Evolutionary conservation across 2,888 invertebrate genomes (phyloP).

Genomic region (Melipona beecheii): DNA sequence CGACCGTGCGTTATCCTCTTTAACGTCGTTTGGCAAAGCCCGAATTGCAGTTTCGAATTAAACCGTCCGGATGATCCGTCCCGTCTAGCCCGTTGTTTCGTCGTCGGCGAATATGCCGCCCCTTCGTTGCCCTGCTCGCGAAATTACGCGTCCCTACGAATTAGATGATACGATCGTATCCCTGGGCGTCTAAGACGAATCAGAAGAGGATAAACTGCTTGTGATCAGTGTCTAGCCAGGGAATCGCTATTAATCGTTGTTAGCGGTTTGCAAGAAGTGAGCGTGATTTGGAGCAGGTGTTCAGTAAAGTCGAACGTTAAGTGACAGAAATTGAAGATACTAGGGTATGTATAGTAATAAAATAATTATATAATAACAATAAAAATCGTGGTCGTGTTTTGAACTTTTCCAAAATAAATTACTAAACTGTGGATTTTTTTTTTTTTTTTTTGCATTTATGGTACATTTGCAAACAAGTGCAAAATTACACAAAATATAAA

Average conservation of each 20-base stretch:
- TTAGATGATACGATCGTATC: conserved; percentile 1
- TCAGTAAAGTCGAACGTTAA: neutral
- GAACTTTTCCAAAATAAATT: no score
- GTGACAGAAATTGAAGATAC: neutral
- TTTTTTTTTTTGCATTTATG: no score
- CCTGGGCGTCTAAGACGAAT: neutral
- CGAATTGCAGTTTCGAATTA: conserved; percentile 81
- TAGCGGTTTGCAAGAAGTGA: neutral
- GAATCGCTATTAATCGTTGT: neutral
- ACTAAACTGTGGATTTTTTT: no score
- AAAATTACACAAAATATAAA: no score
- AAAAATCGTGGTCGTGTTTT: no score
- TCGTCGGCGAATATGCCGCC: conserved; percentile 58
- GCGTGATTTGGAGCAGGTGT: no score
- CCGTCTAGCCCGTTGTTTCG: conserved; percentile 65
- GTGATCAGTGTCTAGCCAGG: neutral
- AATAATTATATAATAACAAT: no score
- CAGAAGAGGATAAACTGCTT: neutral
- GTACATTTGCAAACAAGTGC: no score
- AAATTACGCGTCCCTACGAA: conserved; percentile 47
- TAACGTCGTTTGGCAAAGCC: conserved; percentile 63
- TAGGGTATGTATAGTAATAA: neutral
- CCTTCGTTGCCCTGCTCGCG: conserved; percentile 27
- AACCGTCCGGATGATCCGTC: conserved; percentile 74
- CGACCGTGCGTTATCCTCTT: conserved; percentile 72